A percentile compares a stretch with the other conserved stretches of the same genome.
phyloP scores from a whole-genome alignment of 2,888 invertebrate species.

The Criorhina ranunculi region DNA sequence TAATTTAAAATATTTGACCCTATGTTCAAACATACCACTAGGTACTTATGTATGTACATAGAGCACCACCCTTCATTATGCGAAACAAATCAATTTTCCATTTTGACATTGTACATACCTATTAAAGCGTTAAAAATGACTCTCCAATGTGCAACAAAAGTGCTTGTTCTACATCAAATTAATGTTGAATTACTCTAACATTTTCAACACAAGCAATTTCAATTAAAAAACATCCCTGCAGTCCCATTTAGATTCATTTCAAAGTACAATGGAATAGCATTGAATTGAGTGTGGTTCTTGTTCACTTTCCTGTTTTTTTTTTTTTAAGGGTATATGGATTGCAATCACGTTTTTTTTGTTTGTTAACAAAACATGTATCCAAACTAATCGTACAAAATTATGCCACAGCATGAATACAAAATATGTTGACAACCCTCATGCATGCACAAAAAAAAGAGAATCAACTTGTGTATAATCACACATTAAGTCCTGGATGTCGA shows the following conservation, averaged over 20 bases:
- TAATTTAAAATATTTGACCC: too few species aligned
- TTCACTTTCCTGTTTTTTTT: too few species aligned
- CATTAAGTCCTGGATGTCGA: neutral
- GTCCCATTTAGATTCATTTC: neutral
- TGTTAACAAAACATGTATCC: constrained; percentile 1
- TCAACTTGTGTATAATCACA: neutral
- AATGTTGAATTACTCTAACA: constrained; percentile 13
- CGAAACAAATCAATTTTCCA: neutral
- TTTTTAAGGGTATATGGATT: constrained; percentile 1
- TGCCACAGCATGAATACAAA: constrained; percentile 11
- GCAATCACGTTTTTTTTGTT: neutral
- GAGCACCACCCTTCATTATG: too few species aligned
- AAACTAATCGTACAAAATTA: constrained; percentile 20
- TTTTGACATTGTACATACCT: too few species aligned
- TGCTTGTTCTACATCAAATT: constrained; percentile 34
- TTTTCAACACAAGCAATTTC: constrained; percentile 13
- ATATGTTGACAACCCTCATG: neutral
- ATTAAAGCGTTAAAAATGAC: neutral
- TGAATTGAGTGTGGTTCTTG: constrained; percentile 2
- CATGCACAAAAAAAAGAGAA: neutral
- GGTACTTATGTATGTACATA: too few species aligned
- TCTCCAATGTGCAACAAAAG: constrained; percentile 1
- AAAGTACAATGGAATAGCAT: neutral
- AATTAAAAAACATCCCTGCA: constrained; percentile 13
- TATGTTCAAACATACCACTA: too few species aligned